Percentiles rank a stretch among this genome's conserved stretches.
These are phyloP conservation scores for Hydropsyche tenuis DNA, from an alignment of 1,140 invertebrate genomes.

Conservation along the genomic window DNA sequence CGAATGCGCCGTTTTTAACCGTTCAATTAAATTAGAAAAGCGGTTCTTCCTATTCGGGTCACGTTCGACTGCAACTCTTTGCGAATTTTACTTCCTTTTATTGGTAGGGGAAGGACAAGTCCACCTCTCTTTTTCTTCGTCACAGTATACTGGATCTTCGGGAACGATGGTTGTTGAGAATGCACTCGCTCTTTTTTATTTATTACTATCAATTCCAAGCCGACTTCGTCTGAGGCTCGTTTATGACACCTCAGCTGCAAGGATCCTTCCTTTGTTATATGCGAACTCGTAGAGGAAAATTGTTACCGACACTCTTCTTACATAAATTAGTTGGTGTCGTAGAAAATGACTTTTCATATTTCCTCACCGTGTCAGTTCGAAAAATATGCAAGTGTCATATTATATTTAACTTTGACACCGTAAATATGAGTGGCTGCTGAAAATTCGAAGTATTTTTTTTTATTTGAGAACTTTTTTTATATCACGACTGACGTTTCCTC, in stretches of 20 bases:
- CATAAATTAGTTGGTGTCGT: no score
- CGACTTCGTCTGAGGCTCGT: not conserved
- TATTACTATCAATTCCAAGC: not conserved
- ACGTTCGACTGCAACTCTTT: slow-evolving; percentile 34
- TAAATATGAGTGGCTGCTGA: not conserved
- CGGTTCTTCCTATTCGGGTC: slow-evolving; percentile 33
- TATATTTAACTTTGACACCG: not conserved
- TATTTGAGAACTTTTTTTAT: slow-evolving; percentile 12
- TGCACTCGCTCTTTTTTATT: not conserved
- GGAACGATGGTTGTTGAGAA: not conserved
- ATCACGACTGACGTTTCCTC: not conserved
- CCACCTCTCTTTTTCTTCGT: not conserved
- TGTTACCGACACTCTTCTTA: no score
- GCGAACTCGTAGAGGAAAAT: no score
- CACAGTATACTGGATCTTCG: not conserved
- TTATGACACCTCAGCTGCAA: not conserved
- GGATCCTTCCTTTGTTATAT: no score
- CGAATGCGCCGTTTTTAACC: slow-evolving; percentile 36
- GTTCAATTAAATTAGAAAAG: slow-evolving; percentile 44
- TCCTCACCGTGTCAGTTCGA: no score
- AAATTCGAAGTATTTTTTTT: not conserved
- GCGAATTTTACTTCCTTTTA: not conserved
- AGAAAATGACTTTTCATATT: no score
- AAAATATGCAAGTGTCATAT: no score
- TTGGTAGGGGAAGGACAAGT: not conserved